These are phyloP conservation scores for Ellobium chinense DNA, from an alignment of 2,888 invertebrate genomes.

Conservation along the genomic window DNA sequence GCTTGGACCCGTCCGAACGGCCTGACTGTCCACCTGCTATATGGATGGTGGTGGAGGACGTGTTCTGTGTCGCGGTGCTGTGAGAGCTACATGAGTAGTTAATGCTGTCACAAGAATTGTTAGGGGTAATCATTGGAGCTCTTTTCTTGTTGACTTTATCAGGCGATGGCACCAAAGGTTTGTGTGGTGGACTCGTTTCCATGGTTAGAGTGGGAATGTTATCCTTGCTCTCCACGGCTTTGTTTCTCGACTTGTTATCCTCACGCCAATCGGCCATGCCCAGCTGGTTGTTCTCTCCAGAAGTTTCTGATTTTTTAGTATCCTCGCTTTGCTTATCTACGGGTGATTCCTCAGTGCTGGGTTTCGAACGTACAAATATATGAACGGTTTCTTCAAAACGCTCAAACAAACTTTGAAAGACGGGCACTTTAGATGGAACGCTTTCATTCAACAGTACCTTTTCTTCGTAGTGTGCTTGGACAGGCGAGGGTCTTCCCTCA, in stretches of 20 bases:
- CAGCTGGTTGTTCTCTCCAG: background rate
- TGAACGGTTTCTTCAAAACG: constrained; percentile 6
- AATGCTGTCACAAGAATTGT: background rate
- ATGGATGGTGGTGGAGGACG: background rate
- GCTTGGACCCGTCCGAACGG: background rate
- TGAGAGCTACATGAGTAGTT: constrained; percentile 2
- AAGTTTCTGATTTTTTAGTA: no score
- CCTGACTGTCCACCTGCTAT: background rate
- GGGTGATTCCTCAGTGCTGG: background rate
- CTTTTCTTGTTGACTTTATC: background rate
- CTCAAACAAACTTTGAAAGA: background rate
- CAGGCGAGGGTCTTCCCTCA: no score
- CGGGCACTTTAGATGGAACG: background rate
- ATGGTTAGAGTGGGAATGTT: background rate
- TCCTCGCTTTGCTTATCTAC: background rate
- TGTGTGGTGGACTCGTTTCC: constrained; percentile 12
- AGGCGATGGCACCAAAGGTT: background rate
- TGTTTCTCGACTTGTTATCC: constrained; percentile 18
- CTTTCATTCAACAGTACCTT: no score
- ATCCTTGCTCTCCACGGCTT: background rate
- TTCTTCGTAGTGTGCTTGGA: no score
- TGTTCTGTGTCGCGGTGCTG: background rate
- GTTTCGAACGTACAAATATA: background rate
- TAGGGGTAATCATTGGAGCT: no score
- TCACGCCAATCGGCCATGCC: background rate